phyloP scores from a whole-genome alignment of 1,140 invertebrate species.

The Hylaeus volcanicus region DNA sequence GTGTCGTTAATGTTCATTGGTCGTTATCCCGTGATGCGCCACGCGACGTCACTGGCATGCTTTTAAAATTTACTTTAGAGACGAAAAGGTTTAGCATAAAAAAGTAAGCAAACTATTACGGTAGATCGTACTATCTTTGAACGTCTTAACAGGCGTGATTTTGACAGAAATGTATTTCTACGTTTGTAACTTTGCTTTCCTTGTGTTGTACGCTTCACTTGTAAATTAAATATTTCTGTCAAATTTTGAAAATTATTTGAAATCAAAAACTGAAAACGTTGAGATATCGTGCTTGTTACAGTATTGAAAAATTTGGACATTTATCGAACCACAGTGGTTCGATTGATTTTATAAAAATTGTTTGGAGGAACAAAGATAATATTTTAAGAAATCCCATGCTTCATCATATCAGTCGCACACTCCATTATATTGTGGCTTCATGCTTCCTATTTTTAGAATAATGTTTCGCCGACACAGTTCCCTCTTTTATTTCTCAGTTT shows the following conservation, averaged over 20 bases:
- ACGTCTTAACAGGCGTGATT: too few relatives aligned
- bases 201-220: too few relatives aligned
- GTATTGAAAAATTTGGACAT: neutral
- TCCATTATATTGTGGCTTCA: constrained; percentile 47
- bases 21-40: neutral
- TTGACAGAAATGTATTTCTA: too few relatives aligned
- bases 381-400: constrained; percentile 16
- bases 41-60: neutral
- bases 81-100: neutral
- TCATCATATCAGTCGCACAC: constrained; percentile 25
- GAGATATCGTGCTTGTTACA: too few relatives aligned
- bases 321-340: too few relatives aligned
- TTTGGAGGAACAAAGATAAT: neutral
- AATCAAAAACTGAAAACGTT: too few relatives aligned
- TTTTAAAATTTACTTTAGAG: constrained; percentile 6
- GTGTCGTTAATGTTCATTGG: neutral
- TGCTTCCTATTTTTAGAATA: constrained; percentile 47
- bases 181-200: too few relatives aligned
- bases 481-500: neutral
- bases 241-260: too few relatives aligned
- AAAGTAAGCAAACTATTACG: neutral
- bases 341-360: neutral
- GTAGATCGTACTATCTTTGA: too few relatives aligned
- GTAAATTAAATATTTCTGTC: too few relatives aligned
- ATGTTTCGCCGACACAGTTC: constrained; percentile 12